Base-by-base conservation (phyloP, 2,888 invertebrate species). In the Abrostola triplasia region DNA sequence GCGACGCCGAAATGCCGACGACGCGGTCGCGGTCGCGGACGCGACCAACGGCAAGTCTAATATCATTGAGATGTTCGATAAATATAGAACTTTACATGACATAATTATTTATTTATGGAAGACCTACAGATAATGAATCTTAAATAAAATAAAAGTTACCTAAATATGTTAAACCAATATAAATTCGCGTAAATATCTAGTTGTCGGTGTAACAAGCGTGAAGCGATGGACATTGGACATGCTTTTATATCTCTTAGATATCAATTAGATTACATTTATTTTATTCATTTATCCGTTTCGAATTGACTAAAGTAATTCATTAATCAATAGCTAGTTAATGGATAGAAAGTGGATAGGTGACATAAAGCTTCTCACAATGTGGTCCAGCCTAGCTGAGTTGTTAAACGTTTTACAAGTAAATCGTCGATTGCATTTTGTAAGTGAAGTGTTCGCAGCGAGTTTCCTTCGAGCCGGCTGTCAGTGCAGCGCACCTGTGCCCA, bases 401-500 rank as follows among this genome's bases (percentile, higher is more conserved):
- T 72, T 74, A 71, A 80, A 72, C 67, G 64, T 63, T 66, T 64
- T 58, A 64, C 79, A 65, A 70, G 65, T 68, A 67, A 67, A 70
- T 60, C 58, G 61, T 51, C 61, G 59, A 70, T 67, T 66, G 69
- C 66, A 73, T 73, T 73, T 41, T 66, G 70, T 67, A 59, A 68
- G 60, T 54, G 65, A 70, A 56, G 59, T 58, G 60, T 67, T 61
- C 60, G 65, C 59, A 64, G 71, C 80, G 75, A 74, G 79, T 79
- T 79, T 79, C 79, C 76, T 65, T 75, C 64, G 67, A 74, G 70
- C 76, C 70, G 63, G 68, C 50, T 66, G 49, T 71, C 63, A 74
- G 78, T 80, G 76, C 81, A 62, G 85, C 88, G 89, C 93, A 92
- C 92, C 92, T 93, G 94, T 84, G 85, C 60, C 82, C 91, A 93